Base-by-base conservation (phyloP, 2,113 vertebrate genomes). In the Eolophus roseicapilla region DNA sequence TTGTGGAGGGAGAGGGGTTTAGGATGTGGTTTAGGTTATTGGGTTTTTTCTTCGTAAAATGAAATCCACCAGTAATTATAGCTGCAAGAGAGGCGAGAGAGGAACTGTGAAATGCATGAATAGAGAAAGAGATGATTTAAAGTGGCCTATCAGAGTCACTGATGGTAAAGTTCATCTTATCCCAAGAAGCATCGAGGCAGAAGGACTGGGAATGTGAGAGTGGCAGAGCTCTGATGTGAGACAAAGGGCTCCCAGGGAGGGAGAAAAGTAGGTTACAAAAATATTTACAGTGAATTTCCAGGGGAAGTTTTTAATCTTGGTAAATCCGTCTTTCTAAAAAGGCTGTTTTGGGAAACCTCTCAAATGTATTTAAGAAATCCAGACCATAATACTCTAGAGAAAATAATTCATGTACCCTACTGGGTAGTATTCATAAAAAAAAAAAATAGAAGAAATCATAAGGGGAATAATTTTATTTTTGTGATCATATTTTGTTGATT, bases 261-360 rank as follows among this genome's bases (percentile, higher is more conserved):
- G 87, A 79, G 94, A 92, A 91, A 96, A 94, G 79, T 67, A 93
- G 92, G 92, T 92, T 96, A 94, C 88, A 83, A 92, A 92, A 92
- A 92, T 88, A 92, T 91, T 92, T 89, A 77, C 79, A 65, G 79
- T 74, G 68, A 37, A 82, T 86, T 88, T 96, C 68, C 63, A 90
- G 79, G 71, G 90, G 68, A 92, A 83, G 49, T 46, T 71, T 88
- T 75, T 43, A 17, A 43, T 93, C 43, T 67, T 73, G 52, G 60
- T 71, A 78, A 43, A 90, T 73, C 33, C 4, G 2, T 82, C 78
- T 65, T 77, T 65, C 35, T 39, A 69, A 37, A 91, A 77, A 81
- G 43, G 24, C 18, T 62, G 41, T 49, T 44, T n/a, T 13, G 43
- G 73, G 52, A 75, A 79, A 79, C 17, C 46, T 57, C 33, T 55